Base-by-base conservation (phyloP, 2,113 vertebrate genomes). In the Carassius carassius region DNA sequence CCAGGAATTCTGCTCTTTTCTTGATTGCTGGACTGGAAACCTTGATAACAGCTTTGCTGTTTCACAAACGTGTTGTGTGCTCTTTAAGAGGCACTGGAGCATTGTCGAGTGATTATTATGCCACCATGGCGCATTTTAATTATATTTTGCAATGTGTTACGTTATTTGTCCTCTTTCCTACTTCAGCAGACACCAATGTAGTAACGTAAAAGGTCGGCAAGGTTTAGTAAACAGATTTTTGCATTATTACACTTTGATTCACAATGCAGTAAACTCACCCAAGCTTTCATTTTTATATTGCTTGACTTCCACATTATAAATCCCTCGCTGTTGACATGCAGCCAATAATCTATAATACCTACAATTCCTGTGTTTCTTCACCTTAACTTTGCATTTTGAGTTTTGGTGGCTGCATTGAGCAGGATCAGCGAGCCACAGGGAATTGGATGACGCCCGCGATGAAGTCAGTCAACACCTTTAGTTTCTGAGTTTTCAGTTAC, bases 381-480 rank as follows among this genome's bases (percentile, higher is more conserved):
- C 54, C 65, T 82, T 82, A 56, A 85, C 29, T 85, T 69, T 65
- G 65, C 79, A 76, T 81, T 75, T 82, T 78, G 65, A 85, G 41
- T 56, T 85, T 87, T 82, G 65, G 21, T n/a, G 51, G 78, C 63
- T 58, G 78, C 76, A 65, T 21, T 82, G 83, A 74, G 77, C 81
- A 74, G 86, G 79, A 85, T 85, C 73, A 85, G 65, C 7, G 4
- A 58, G 56, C 75, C 32, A 73, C 49, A 3, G 84, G 80, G 76
- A 58, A 32, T 58, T 75, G 75, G 69, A 80, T 49, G 67, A 60
- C 1, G 75, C 72, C 14, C n/a, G 79, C 37, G 72, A 76, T 58
- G 21, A 25, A 69, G 84, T 81, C 79, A 87, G 78, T 70, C 74
- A 41, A 58, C 78, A 67, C 77, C 65, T 86, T 88, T 25, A 84